A percentile compares a stretch with the other conserved stretches of the same genome.
Conservation (phyloP, 2,113 vertebrate species). For the Xiphophorus couchianus region DNA sequence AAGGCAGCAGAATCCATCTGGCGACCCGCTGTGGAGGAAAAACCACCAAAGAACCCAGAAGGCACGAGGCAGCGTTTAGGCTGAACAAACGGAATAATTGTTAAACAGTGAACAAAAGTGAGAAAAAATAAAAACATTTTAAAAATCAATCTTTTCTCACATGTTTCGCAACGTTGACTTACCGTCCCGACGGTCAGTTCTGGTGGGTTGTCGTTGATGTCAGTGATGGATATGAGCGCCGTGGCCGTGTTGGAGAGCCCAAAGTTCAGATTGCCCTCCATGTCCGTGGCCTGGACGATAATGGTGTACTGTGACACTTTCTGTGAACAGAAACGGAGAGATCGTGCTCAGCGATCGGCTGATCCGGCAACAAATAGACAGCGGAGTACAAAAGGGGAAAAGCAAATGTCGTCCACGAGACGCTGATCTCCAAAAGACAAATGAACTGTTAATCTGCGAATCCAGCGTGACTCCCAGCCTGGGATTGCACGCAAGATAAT, state of each 20-base stretch:
- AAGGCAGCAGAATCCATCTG: too few relatives aligned
- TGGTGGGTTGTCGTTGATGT: conserved; percentile 96
- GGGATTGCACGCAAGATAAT: background rate
- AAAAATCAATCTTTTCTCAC: too few relatives aligned
- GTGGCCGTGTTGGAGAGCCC: conserved; percentile 97
- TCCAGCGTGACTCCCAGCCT: background rate
- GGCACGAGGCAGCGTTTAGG: too few relatives aligned
- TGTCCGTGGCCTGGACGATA: conserved; percentile 95
- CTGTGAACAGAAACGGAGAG: conserved; percentile 71
- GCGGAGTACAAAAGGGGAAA: background rate
- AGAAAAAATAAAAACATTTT: too few relatives aligned
- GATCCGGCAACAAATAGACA: background rate
- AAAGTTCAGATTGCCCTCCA: conserved; percentile 97
- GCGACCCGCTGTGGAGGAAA: too few relatives aligned
- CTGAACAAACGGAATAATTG: too few relatives aligned
- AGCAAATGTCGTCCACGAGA: background rate
- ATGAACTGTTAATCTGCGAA: conserved; percentile 1
- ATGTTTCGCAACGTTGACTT: conserved; percentile 61
- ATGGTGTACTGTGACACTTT: conserved; percentile 97
- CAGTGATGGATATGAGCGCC: conserved; percentile 90
- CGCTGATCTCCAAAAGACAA: background rate
- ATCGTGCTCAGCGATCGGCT: background rate
- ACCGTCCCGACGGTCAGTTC: conserved; percentile 93
- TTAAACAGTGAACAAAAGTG: too few relatives aligned
- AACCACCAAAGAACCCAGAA: too few relatives aligned